These are phyloP conservation scores for Ictalurus furcatus DNA, from an alignment of 2,113 vertebrate genomes.

Conservation along the genomic window DNA sequence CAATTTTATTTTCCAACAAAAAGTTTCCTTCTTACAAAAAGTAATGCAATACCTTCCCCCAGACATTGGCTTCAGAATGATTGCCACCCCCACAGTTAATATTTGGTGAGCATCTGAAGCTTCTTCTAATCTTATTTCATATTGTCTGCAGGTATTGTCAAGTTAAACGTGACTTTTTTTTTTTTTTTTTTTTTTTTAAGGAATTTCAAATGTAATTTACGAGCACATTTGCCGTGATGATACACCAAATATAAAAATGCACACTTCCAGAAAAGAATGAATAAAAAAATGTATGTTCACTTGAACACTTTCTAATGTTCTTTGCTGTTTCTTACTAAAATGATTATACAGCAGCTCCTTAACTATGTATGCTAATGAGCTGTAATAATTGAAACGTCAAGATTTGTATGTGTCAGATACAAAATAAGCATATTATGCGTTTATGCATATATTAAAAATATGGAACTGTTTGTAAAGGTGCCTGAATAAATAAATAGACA, in stretches of 20 bases:
- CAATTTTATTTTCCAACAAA: not conserved
- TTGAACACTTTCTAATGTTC: too few relatives aligned
- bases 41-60: not conserved
- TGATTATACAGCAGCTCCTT: not conserved
- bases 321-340: too few relatives aligned
- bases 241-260: not conserved
- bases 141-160: not conserved
- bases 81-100: not conserved
- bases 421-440: not conserved
- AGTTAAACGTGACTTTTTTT: not conserved
- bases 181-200: not conserved
- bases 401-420: not conserved
- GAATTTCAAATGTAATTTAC: not conserved
- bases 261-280: not conserved
- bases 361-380: not conserved
- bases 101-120: not conserved
- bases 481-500: not conserved
- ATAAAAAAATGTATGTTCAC: not conserved
- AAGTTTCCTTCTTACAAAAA: not conserved
- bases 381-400: not conserved
- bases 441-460: not conserved
- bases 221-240: not conserved
- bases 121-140: not conserved
- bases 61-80: not conserved
- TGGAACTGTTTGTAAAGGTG: not conserved